These are phyloP conservation scores for Pseudomyrmex pallidus DNA, from an alignment of 1,140 invertebrate genomes.

Conservation along the genomic window DNA sequence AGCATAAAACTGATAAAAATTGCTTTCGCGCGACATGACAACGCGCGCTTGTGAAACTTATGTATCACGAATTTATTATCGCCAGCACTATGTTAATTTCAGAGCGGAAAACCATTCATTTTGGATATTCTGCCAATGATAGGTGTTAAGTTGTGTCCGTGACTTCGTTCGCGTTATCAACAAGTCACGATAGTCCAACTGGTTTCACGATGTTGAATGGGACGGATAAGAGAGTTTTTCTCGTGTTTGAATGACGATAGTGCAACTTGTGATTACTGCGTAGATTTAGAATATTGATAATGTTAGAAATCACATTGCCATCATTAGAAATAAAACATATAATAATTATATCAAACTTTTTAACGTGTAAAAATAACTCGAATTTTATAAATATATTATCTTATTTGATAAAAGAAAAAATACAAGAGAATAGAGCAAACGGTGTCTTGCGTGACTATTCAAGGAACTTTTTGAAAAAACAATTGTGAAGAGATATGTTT, in stretches of 20 bases:
- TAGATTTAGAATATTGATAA: background rate
- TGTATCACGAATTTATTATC: conserved; percentile 68
- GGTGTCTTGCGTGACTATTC: too few species aligned
- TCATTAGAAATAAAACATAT: background rate
- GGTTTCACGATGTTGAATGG: conserved; percentile 21
- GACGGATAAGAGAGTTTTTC: conserved; percentile 15
- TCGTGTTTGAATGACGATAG: background rate
- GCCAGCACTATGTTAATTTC: conserved; percentile 70
- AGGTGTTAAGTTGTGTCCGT: conserved; percentile 61
- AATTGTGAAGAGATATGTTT: background rate
- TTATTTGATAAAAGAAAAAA: background rate
- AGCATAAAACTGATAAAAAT: conserved; percentile 58
- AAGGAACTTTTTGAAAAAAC: too few species aligned
- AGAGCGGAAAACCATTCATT: conserved; percentile 45
- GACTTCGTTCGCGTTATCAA: conserved; percentile 52
- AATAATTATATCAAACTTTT: background rate
- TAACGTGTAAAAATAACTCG: background rate
- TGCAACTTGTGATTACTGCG: background rate
- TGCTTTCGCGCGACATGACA: conserved; percentile 28
- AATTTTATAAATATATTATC: background rate
- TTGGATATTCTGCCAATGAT: conserved; percentile 43
- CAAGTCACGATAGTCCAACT: conserved; percentile 44
- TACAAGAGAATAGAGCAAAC: background rate
- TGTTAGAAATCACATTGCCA: background rate
- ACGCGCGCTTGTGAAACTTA: conserved; percentile 63